Conservation (phyloP, 2,113 vertebrate genomes). For the Oryzias woworae region DNA sequence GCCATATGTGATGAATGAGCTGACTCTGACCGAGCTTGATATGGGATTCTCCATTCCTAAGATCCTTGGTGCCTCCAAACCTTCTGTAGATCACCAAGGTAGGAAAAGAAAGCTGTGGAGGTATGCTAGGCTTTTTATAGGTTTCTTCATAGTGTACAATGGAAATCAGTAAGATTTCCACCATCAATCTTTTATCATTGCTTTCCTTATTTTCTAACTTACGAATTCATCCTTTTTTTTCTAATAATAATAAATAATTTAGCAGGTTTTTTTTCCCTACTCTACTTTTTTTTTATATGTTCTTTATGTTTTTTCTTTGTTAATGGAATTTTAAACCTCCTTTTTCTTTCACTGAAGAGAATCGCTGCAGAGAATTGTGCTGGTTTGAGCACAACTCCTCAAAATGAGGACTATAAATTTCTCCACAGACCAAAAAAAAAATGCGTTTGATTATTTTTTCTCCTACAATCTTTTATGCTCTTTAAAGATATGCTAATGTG, state of each 20-base stretch:
- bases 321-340: background rate
- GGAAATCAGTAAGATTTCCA: too few species aligned
- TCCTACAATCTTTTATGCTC: too few species aligned
- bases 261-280: background rate
- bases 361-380: too few species aligned
- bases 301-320: background rate
- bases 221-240: background rate
- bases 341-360: conserved; percentile 6
- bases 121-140: background rate
- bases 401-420: too few species aligned
- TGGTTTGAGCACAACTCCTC: too few species aligned
- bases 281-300: background rate
- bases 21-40: conserved; percentile 95
- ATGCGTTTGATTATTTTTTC: too few species aligned
- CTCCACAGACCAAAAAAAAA: too few species aligned
- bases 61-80: conserved; percentile 91
- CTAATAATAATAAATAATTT: background rate
- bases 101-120: conserved; percentile 35
- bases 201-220: background rate
- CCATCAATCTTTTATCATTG: background rate
- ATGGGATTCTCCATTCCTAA: conserved; percentile 96
- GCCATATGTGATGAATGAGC: conserved; percentile 98
- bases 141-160: background rate
- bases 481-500: too few species aligned
- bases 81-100: conserved; percentile 95